Percentiles rank a stretch among this genome's conserved stretches.
These are phyloP conservation scores for Chelidonichthys spinosus DNA, from an alignment of 2,797 vertebrate genomes.

Conservation along the genomic window DNA sequence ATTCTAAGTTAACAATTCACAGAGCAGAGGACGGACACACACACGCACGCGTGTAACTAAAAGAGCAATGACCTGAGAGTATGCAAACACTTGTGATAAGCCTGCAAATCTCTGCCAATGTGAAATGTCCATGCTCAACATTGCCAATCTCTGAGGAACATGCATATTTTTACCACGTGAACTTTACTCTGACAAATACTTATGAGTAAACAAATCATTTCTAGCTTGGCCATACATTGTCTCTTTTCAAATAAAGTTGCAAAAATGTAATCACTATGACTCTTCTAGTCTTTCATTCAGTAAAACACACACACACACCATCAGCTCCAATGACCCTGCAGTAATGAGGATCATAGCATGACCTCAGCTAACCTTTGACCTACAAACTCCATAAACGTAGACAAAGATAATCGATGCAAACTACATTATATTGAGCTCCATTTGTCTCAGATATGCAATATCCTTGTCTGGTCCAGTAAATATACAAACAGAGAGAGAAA, in stretches of 20 bases:
- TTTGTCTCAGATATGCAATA: not conserved
- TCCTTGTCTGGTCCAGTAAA: conserved; percentile 6
- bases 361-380: conserved; percentile 59
- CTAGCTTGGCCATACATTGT: conserved; percentile 4
- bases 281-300: conserved; percentile 31
- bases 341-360: conserved; percentile 49
- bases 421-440: not conserved
- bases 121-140: not conserved
- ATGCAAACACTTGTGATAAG: conserved; percentile 64
- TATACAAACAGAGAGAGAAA: not conserved
- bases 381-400: conserved; percentile 52
- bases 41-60: not conserved
- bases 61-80: conserved; percentile 60
- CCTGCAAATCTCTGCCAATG: conserved; percentile 37
- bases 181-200: conserved; percentile 11
- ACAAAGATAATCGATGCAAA: conserved; percentile 5
- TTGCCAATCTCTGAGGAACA: not conserved
- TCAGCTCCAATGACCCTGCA: conserved; percentile 39
- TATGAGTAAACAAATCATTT: conserved; percentile 14
- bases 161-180: not conserved
- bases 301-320: conserved; percentile 34
- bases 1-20: conserved; percentile 70
- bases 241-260: not conserved
- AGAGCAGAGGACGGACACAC: conserved; percentile 51
- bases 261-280: not conserved